phyloP scores from a whole-genome alignment of 2,113 vertebrate species.

The Ramphastos sulfuratus region DNA sequence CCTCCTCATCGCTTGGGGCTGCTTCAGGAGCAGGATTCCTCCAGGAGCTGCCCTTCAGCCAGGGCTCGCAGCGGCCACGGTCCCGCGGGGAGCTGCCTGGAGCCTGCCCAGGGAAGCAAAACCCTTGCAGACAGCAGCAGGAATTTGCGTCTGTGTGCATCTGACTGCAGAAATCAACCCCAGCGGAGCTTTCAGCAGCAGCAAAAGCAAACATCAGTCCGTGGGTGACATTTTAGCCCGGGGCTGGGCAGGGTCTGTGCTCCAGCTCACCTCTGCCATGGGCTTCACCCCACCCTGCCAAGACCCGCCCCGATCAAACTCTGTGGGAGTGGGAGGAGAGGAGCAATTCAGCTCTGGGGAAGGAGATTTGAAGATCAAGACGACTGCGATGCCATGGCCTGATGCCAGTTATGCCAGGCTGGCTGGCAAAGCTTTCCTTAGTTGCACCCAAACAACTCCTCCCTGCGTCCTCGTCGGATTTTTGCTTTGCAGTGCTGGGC shows the following conservation, averaged over 20 bases:
- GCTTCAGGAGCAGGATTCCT: neutral
- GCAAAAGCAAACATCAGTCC: neutral
- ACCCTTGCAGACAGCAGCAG: neutral
- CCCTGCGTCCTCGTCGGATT: accelerated
- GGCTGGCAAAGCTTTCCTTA: neutral
- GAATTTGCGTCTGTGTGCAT: neutral
- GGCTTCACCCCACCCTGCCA: neutral
- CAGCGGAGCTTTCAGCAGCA: neutral
- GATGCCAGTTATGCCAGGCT: accelerated
- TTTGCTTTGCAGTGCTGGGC: accelerated
- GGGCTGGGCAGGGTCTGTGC: no score
- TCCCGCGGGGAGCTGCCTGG: accelerated
- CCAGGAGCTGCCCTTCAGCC: neutral
- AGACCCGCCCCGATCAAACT: neutral
- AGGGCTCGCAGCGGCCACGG: accelerated
- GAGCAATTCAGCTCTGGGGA: neutral
- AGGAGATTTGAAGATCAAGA: neutral
- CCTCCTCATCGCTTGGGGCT: accelerated
- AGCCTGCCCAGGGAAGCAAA: neutral
- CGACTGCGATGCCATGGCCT: neutral
- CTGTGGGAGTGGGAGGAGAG: neutral
- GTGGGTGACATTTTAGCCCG: no score
- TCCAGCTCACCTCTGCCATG: neutral
- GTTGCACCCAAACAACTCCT: neutral
- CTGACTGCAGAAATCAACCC: neutral